Evolutionary conservation across 1,140 invertebrate species (phyloP), one percentile per base, ranked within the genome.

Genomic region (Zaprionus tsacasi): DNA sequence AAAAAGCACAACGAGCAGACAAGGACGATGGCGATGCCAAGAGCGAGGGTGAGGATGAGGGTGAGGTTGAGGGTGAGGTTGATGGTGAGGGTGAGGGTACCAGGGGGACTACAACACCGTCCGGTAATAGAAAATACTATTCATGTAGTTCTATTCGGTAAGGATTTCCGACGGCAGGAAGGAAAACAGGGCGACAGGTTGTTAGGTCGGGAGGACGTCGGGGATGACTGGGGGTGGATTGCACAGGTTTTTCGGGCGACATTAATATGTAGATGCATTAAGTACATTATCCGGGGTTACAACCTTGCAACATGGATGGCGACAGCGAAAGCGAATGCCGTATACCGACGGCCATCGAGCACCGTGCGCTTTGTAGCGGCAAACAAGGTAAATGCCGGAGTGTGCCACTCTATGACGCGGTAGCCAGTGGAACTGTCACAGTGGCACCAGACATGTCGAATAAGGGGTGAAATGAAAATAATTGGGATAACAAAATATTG

Each of bases 261-360:
- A 91, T 91, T 91, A 90, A 91, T 89, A 91, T 91, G 86, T 87
- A 91, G 90, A 91, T 91, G 90, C 90, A 91, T 90, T 91, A 91
- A 91, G 86, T 80, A 91, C 88, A 91, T 91, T 91, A 91, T 91
- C 83, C 86, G 90, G 90, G 90, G 90, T 91, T 91, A 90, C 86
- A 91, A 91, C 86, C 86, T 90, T 60, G 79, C 64, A 76, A 75
- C 68, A 71, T 55, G 50, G 77, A 77, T 48, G 70, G 63, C 77
- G 67, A 71, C 82, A 63, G 64, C 69, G 21, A 36, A 48, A 45
- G 7, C 79, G 68, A 57, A 43, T 75, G 64, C 70, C 69, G 50
- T 64, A 57, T 38, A 52, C 33, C 35, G 40, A 38, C 12, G 27
- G 40, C 43, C 30, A 15, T 45, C 40, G 33, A 35, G 27, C 17